Base-by-base conservation (phyloP, 2,113 vertebrate species). In the Eptesicus fuscus region DNA sequence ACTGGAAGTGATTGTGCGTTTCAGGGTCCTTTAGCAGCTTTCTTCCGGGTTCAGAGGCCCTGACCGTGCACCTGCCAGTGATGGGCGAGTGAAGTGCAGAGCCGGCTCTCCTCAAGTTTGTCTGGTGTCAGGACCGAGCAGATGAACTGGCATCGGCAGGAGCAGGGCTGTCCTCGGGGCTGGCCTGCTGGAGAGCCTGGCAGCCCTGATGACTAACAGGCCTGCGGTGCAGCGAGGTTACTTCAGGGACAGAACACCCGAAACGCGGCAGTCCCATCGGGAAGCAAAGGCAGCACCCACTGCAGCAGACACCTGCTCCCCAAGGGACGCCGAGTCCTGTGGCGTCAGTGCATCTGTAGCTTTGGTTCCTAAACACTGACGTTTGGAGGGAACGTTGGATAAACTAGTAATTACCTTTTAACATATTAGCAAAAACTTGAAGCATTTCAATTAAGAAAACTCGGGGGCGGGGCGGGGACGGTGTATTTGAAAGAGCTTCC, bases 241-340 rank as follows among this genome's bases (percentile, higher is more conserved):
- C 96, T 97, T 97, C 97, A 84, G 96, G 96, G 95, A 97, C 95
- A 96, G 98, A 98, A 97, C 97, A 96, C 86, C 96, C 96, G 89
- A 93, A 90, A 90, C 91, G 77, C 20, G 88, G 71, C 74, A 69
- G 53, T 95, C 96, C 97, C 92, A 59, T 96, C 96, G 51, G 96
- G 93, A 97, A 93, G 93, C 91, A 97, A 93, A 92, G 80, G 97
- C 96, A 88, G 96, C 71, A 13, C 87, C 92, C 87, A 90, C 89
- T 97, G 84, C 96, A 96, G 97, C 98, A 61, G 70, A 69, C 88
- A 94, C 59, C 28, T 63, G 59, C 28, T 32, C 28, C 95, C 94
- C 90, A 88, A 83, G 88, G 90, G 90, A 96, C 82, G 91, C 84
- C 94, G 90, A 96, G 89, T 83, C 96, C 97, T 74, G 91, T 80